phyloP scores from a whole-genome alignment of 2,797 vertebrate species.

The Gobio occitaniae region DNA sequence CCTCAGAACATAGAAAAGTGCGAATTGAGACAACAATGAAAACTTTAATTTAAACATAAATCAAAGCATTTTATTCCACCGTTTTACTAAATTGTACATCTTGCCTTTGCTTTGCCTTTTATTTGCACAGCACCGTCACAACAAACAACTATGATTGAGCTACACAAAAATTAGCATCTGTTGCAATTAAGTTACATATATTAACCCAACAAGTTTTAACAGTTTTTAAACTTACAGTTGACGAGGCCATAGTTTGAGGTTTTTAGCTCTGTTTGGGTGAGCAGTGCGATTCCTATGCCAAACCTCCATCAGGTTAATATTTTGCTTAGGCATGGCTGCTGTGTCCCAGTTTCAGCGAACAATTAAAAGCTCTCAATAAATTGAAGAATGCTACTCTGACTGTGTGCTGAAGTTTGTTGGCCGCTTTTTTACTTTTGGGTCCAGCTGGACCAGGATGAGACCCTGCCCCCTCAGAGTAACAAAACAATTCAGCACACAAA shows the following conservation, averaged over 20 bases:
- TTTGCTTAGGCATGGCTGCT: slow-evolving; percentile 44
- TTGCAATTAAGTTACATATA: neutral
- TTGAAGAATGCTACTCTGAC: neutral
- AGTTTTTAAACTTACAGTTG: slow-evolving; percentile 56
- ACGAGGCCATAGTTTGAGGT: slow-evolving; percentile 53
- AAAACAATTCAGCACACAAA: slow-evolving; percentile 39
- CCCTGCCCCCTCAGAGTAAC: neutral
- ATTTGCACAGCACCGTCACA: neutral
- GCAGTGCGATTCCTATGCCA: slow-evolving; percentile 46
- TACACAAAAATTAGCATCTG: neutral
- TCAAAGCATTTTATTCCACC: neutral
- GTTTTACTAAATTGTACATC: neutral
- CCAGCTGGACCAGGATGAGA: slow-evolving; percentile 1
- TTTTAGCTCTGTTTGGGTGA: slow-evolving; percentile 43
- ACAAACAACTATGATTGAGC: neutral
- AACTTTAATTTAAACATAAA: neutral
- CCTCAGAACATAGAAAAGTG: neutral
- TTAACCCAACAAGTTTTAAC: neutral
- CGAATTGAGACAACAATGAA: neutral
- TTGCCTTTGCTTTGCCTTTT: too few relatives aligned
- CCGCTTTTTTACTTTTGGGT: neutral
- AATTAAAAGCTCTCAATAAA: slow-evolving; percentile 4
- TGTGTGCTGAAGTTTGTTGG: slow-evolving; percentile 3
- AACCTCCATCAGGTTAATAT: slow-evolving; percentile 40
- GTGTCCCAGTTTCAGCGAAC: neutral